phyloP scores from a whole-genome alignment of 1,140 invertebrate genomes.

The Cataglyphis hispanica region DNA sequence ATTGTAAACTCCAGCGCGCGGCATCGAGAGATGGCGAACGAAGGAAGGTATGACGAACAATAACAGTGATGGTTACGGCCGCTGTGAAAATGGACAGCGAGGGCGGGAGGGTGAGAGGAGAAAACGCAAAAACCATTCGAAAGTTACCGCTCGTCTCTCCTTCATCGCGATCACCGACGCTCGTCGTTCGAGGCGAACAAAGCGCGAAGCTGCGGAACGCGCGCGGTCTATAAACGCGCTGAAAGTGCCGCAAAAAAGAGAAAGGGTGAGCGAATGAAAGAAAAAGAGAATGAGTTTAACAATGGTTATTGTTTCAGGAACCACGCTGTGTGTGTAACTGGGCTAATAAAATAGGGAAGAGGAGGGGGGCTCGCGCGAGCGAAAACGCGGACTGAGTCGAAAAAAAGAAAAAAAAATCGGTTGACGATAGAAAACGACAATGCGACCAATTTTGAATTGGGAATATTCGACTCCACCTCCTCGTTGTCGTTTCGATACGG shows the following conservation, averaged over 20 bases:
- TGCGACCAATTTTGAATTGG: conserved; percentile 7
- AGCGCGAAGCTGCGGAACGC: conserved; percentile 61
- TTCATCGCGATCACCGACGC: conserved; percentile 29
- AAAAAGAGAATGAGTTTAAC: conserved; percentile 71
- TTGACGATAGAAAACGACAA: conserved; percentile 20
- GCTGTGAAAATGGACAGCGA: conserved; percentile 1
- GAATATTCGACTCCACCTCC: background rate
- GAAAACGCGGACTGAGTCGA: background rate
- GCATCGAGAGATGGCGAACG: background rate
- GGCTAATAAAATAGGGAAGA: conserved; percentile 77
- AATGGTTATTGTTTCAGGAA: conserved; percentile 80
- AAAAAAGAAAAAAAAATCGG: conserved; percentile 41
- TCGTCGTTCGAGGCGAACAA: conserved; percentile 61
- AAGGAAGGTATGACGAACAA: background rate
- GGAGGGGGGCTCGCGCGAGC: conserved; percentile 8
- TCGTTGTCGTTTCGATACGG: conserved; percentile 13
- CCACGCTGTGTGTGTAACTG: conserved; percentile 70
- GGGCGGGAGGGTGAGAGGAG: background rate
- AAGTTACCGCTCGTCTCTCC: conserved; percentile 18
- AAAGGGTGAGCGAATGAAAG: no score
- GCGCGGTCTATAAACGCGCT: conserved; percentile 61
- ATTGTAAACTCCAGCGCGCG: conserved; percentile 7
- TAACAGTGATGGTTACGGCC: conserved; percentile 34
- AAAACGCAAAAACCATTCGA: conserved; percentile 1
- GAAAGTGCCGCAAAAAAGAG: conserved; percentile 57